Base-by-base conservation (phyloP, 1,140 invertebrate genomes). In the Drepana arcuata region DNA sequence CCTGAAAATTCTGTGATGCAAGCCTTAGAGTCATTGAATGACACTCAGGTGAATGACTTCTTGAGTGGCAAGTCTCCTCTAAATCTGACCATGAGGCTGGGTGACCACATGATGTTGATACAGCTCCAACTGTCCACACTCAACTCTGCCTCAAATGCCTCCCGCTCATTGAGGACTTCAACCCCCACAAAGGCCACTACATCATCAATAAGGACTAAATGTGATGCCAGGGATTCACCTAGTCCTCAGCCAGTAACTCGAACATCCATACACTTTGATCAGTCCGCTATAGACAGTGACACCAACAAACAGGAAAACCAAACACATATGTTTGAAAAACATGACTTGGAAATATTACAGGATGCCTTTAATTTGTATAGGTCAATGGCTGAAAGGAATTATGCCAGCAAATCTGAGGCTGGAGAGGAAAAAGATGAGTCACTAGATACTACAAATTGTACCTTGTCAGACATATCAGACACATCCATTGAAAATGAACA, bases 91-190 rank as follows among this genome's bases (percentile, higher is more conserved):
- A 97, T 97, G 94, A 88, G 95, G 40, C 84, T 97, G 7, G 95
- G 95, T 13, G 95, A 97, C 71, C 95, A 97, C 83, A 96, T 97
- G 93, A 97, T 97, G 95, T 87, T 97, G 36, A 96, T 98, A 38
- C 95, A 97, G 74, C 84, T 97, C 23, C 95, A 97, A 71, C 82
- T 98, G 27, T 96, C 94, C 27, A 96, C 94, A 7, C 89, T 95
- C 2, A 86, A 86, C 59, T 81, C 85, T 47, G 57, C 69, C 14
- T 56, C 65, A 4, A 49, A 57, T 41, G 38, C 40, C 26, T 50
- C 45, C 55, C 60, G 62, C 43, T 84, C 77, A n/a, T 41, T 77
- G 21, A 62, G 62, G 39, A 71, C 66, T 11, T 72, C 73, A 21
- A 69, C 73, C 28, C 67, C 72, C 23, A 50, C 61, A 21, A 78